Percentiles rank a stretch among this genome's conserved stretches.
phyloP scores from a whole-genome alignment of 2,888 invertebrate genomes.

The Andrena flavipes region DNA sequence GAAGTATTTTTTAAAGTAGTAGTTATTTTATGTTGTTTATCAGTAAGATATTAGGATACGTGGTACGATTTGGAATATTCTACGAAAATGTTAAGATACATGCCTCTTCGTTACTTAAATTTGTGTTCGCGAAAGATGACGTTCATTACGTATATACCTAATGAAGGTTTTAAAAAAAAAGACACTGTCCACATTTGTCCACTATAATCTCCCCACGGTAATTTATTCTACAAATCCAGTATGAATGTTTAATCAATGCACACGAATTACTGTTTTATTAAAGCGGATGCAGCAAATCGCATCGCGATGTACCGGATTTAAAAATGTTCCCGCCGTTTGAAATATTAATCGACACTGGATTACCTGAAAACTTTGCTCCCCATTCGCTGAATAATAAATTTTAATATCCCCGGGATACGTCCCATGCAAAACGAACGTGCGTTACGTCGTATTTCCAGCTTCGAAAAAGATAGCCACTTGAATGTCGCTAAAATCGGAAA shows the following conservation, averaged over 20 bases:
- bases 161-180: too few relatives aligned
- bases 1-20: too few relatives aligned
- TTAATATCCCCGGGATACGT: not conserved
- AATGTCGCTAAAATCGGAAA: too few relatives aligned
- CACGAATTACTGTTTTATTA: constrained; percentile 14
- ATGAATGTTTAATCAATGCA: constrained; percentile 26
- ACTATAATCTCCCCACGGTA: not conserved
- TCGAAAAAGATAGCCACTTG: not conserved
- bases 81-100: too few relatives aligned
- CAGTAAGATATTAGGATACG: too few relatives aligned
- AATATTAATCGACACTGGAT: constrained; percentile 28
- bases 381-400: constrained; percentile 24
- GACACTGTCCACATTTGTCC: too few relatives aligned
- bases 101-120: too few relatives aligned
- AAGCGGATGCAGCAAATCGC: constrained; percentile 20
- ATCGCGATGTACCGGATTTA: constrained; percentile 23
- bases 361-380: not conserved
- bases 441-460: not conserved
- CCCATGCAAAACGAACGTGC: not conserved
- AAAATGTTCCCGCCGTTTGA: constrained; percentile 12
- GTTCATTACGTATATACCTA: too few relatives aligned
- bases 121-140: too few relatives aligned
- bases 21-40: too few relatives aligned
- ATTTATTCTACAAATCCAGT: constrained; percentile 17
- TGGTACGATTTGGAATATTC: too few relatives aligned